Base-by-base conservation (phyloP, 2,888 invertebrate species). In the Oscheius sp. region DNA sequence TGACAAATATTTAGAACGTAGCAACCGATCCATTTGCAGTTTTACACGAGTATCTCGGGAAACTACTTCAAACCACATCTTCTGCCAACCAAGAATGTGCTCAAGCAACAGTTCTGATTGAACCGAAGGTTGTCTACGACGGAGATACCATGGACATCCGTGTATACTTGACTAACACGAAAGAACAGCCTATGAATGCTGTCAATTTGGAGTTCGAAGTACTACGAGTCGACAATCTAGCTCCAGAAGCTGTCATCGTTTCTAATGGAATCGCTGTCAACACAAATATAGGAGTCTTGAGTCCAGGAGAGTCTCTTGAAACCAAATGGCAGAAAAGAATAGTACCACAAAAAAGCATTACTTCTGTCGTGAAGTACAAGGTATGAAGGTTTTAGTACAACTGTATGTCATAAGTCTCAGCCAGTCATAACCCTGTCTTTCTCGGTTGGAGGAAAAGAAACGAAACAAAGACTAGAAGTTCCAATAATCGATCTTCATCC, bases 11-110 rank as follows among this genome's bases (percentile, higher is more conserved):
- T 70, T 62, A 79, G 77, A 82, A 84, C 58, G 77, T 77, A 47
- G 79, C 79, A 5, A 60, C 76, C 32, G 78, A 84, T 75, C 84
- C 84, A 9, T 84, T 84, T 59, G 55, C 76, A 2, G 74, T 82
- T 51, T 74, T 84, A 2, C 82, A 84, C 68, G 81, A 79, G 13
- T 84, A 84, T 55, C 77, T 82, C 59, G 80, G 76, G 29, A 75
- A 78, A 29, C 76, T 80, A 37, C 53, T 84, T 50, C 71, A 76
- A 58, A 59, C 70, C 4, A 37, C 50, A n/a, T 32, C 48, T 33
- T 2, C 50, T 10, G 58, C 50, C 1, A 48, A 35, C 65, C 65
- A 53, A 71, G 73, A 73, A 73, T 82, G 82, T 66, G 79, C 79
- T 10, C 63, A 57, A 33, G 68, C 70, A n/a, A 76, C 77, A 11